Conservation (phyloP, 2,113 vertebrate species). For the Bos javanicus region DNA sequence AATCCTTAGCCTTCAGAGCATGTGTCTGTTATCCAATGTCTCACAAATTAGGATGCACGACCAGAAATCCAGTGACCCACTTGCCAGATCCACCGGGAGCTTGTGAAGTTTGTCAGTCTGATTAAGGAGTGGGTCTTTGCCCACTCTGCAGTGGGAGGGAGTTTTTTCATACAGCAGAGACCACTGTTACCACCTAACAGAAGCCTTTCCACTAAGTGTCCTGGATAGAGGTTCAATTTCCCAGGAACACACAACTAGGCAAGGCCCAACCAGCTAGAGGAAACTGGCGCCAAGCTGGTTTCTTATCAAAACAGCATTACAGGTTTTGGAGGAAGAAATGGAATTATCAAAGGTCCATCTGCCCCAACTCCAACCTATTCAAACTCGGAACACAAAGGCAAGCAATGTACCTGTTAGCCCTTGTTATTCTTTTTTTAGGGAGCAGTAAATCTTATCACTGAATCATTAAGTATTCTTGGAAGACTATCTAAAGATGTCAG, state of each 20-base stretch:
- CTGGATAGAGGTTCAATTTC: neutral
- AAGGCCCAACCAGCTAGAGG: neutral
- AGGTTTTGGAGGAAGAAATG: neutral
- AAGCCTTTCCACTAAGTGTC: neutral
- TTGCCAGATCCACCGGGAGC: neutral
- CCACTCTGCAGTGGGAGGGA: neutral
- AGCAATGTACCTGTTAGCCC: neutral
- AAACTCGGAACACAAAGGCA: conserved; percentile 27
- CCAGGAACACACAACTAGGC: neutral
- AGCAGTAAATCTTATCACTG: conserved; percentile 2
- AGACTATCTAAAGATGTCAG: conserved; percentile 19
- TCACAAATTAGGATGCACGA: neutral
- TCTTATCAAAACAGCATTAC: neutral
- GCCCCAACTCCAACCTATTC: neutral
- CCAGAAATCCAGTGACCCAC: neutral
- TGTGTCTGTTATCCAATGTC: neutral
- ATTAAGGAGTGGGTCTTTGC: neutral
- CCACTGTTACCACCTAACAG: neutral
- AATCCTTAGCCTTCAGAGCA: neutral
- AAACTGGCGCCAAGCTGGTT: neutral
- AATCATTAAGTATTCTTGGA: conserved; percentile 16
- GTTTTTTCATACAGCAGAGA: neutral
- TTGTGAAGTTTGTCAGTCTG: neutral
- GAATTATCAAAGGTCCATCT: conserved; percentile 13
- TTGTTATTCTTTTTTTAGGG: neutral